These are phyloP conservation scores for Crenuchus spilurus DNA, from an alignment of 2,797 vertebrate genomes.

Conservation along the genomic window DNA sequence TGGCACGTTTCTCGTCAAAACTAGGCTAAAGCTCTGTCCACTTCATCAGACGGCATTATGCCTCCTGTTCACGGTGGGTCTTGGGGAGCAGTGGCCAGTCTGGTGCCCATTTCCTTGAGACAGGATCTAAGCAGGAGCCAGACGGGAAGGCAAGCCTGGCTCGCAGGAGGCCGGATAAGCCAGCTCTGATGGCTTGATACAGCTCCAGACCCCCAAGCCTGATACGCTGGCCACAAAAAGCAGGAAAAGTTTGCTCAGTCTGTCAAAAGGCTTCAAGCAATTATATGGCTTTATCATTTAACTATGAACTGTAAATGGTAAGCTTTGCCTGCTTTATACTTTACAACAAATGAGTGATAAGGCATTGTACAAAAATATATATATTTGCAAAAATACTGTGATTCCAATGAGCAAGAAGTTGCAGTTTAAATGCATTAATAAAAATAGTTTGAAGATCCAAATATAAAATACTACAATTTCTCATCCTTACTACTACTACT, in stretches of 20 bases:
- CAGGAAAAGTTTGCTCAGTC: constrained; percentile 47
- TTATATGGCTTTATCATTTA: constrained; percentile 10
- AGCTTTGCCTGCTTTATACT: not conserved
- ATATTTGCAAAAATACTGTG: too few species aligned
- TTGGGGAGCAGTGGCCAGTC: constrained; percentile 53
- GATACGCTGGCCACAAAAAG: constrained; percentile 57
- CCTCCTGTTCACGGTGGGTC: constrained; percentile 50
- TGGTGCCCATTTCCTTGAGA: constrained; percentile 74
- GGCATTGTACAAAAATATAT: not conserved
- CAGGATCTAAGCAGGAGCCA: constrained; percentile 71
- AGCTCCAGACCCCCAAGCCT: constrained; percentile 62
- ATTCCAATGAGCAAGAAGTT: too few species aligned
- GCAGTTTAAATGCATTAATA: too few species aligned
- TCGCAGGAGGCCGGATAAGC: constrained; percentile 74
- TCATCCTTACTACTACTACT: too few species aligned
- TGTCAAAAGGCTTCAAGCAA: constrained; percentile 20
- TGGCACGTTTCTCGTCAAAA: constrained; percentile 30
- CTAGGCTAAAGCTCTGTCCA: constrained; percentile 24
- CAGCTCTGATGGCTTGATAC: constrained; percentile 64
- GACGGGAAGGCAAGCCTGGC: constrained; percentile 70
- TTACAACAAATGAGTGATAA: not conserved
- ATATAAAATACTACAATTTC: too few species aligned
- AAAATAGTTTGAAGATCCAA: too few species aligned
- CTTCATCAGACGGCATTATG: constrained; percentile 48
- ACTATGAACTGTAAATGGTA: not conserved